Conservation (phyloP, 2,797 vertebrate genomes). For the Ceyx erithaca region DNA sequence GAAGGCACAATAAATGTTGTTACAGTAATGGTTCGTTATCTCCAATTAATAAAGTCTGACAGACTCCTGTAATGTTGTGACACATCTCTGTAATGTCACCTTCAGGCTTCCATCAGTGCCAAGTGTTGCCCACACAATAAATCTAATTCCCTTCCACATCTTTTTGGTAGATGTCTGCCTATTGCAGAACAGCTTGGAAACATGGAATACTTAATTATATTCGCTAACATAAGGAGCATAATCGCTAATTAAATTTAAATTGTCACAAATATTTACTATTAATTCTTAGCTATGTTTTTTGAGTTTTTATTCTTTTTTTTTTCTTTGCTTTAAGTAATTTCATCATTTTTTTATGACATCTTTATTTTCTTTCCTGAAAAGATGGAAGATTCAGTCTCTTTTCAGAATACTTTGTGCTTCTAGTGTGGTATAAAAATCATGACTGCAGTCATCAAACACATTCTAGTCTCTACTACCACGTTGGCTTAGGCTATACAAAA, state of each 20-base stretch:
- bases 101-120: background rate
- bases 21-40: background rate
- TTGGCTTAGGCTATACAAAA: background rate
- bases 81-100: background rate
- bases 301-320: fast-evolving
- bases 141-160: background rate
- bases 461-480: background rate
- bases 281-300: background rate
- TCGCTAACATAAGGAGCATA: background rate
- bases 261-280: background rate
- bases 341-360: background rate
- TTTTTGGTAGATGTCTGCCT: background rate
- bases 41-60: background rate
- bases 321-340: background rate
- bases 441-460: background rate
- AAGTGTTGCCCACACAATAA: background rate
- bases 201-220: background rate
- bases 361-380: background rate
- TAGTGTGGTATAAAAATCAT: background rate
- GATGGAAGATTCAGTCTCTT: background rate
- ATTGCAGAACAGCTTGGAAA: background rate
- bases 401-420: background rate
- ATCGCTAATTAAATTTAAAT: background rate
- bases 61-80: background rate
- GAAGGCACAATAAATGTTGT: background rate